A percentile compares a stretch with the other conserved stretches of the same genome.
These are phyloP conservation scores for Periparus ater DNA, from an alignment of 2,797 vertebrate genomes.

Conservation along the genomic window DNA sequence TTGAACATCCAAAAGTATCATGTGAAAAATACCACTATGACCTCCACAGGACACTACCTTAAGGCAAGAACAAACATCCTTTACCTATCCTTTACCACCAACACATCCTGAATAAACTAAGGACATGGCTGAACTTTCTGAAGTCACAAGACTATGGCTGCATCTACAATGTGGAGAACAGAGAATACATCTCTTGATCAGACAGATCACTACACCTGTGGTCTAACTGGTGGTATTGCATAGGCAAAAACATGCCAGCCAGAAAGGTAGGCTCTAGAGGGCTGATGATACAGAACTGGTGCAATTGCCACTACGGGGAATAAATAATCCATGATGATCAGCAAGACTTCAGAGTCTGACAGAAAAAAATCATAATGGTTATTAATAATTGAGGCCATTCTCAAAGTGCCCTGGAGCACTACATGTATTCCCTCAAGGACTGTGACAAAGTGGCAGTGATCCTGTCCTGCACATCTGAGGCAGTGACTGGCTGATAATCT, in stretches of 20 bases:
- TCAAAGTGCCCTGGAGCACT: not conserved
- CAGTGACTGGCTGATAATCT: not conserved
- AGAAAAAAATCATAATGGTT: not conserved
- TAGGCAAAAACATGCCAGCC: not conserved
- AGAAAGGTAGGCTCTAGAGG: not conserved
- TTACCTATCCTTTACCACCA: not conserved
- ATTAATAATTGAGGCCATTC: constrained; percentile 45
- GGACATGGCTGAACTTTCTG: not conserved
- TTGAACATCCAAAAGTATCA: not conserved
- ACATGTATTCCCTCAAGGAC: not conserved
- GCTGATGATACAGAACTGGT: not conserved
- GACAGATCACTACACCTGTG: not conserved
- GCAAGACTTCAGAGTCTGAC: not conserved
- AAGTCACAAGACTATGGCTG: not conserved
- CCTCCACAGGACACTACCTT: not conserved
- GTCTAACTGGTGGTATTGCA: not conserved
- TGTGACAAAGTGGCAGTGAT: constrained; percentile 10
- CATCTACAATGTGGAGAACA: not conserved
- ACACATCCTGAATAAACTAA: not conserved
- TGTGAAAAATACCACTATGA: not conserved
- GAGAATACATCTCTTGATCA: not conserved
- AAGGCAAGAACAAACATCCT: not conserved
- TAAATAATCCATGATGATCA: constrained; percentile 30
- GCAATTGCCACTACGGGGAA: not conserved
- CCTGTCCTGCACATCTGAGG: constrained; percentile 34